Conservation (phyloP, 2,797 vertebrate species). For the Merluccius polli region DNA sequence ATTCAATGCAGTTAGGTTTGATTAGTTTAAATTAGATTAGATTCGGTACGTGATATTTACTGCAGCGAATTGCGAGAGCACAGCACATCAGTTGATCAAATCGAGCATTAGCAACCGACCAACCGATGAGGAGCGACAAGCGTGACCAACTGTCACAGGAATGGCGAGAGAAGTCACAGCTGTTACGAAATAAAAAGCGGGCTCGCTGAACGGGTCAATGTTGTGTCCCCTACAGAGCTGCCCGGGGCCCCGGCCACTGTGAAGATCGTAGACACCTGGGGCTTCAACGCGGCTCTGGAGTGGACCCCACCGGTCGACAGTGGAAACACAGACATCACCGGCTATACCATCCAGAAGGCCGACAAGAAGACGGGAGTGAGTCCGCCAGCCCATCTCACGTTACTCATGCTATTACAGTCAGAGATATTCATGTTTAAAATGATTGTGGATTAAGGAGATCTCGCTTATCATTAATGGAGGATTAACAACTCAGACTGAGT, state of each 20-base stretch:
- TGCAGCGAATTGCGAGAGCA: background rate
- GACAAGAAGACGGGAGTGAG: constrained; percentile 95
- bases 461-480: background rate
- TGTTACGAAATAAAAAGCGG: too few species aligned
- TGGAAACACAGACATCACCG: constrained; percentile 90
- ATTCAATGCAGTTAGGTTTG: background rate
- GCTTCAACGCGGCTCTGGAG: constrained; percentile 91
- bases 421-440: background rate
- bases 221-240: constrained; percentile 71
- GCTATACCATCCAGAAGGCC: constrained; percentile 92
- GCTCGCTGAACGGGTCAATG: background rate
- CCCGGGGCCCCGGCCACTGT: constrained; percentile 82
- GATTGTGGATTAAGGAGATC: background rate
- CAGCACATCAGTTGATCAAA: background rate
- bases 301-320: constrained; percentile 83
- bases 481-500: background rate
- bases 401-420: background rate
- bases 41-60: background rate
- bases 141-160: background rate
- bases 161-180: too few species aligned
- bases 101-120: background rate
- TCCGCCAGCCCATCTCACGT: background rate
- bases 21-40: background rate
- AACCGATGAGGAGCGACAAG: background rate
- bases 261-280: constrained; percentile 88